Evolutionary conservation across 2,113 vertebrate species (phyloP), one percentile per base, ranked within the genome.

Genomic region (Phyllostomus discolor): DNA sequence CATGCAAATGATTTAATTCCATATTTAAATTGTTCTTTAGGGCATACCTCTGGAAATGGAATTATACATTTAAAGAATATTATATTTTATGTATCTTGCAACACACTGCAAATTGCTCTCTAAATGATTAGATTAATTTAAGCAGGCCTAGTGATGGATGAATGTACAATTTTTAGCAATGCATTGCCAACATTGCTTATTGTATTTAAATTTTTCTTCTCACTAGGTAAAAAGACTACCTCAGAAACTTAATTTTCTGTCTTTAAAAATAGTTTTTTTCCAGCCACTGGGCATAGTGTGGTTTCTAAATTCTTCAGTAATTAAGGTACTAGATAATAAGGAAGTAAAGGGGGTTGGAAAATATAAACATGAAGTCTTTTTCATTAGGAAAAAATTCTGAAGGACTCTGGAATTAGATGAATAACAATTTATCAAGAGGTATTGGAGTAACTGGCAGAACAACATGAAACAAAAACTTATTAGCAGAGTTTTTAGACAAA

Each of bases 391-490:
- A 95, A 67, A n/a, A 52, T 57, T 73, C 14, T 88, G 57, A 86
- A 91, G 7, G n/a, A 38, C 12, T 82, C 1, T 72, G n/a, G 16
- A 81, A 54, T 93, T 73, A 79, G n/a, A 87, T 57, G 35, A 79
- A 41, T 59, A 59, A 57, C 67, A 89, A 97, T 88, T 97, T 96
- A 97, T 95, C 95, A 76, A 94, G 8, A 88, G 94, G 90, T 69
- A 90, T 4, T 52, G 54, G 64, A 88, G 84, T n/a, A 90, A 92
- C 97, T 88, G 93, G 84, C 57, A 92, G 83, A 85, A 95, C 5
- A 90, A 88, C 43, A 95, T 75, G 80, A 96, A 97, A 96, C 14
- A 95, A 92, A 97, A 84, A 91, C n/a, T 31, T 20, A 64, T 94
- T 94, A 92, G 90, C 20, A 85, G 26, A 89, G 52, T 43, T 89